These are phyloP conservation scores for Anarhynchus alexandrinus DNA, from an alignment of 2,113 vertebrate genomes.

Conservation along the genomic window DNA sequence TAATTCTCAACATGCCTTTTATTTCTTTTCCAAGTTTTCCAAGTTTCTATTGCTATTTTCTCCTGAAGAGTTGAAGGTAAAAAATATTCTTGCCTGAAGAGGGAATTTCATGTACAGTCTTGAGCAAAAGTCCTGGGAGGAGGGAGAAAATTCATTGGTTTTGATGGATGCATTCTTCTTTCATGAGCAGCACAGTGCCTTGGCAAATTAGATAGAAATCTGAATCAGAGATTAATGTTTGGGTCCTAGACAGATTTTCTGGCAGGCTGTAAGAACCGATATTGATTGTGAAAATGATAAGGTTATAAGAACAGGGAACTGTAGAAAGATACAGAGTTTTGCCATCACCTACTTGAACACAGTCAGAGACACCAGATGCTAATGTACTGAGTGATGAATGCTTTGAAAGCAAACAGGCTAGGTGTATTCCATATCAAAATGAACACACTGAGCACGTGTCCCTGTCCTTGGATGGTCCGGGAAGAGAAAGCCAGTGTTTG, in stretches of 20 bases:
- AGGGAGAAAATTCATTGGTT: not conserved
- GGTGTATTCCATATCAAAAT: not conserved
- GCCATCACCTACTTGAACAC: not conserved
- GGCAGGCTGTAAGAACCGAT: not conserved
- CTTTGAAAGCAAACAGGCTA: not conserved
- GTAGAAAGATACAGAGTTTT: not conserved
- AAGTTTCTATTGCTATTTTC: not conserved
- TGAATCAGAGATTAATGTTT: not conserved
- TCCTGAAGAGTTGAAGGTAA: not conserved
- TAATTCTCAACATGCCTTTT: not conserved
- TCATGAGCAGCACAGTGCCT: not conserved
- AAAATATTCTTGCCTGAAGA: not conserved
- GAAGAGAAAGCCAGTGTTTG: not conserved
- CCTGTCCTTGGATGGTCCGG: not conserved
- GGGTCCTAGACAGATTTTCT: not conserved
- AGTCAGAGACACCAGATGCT: not conserved
- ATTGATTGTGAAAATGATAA: not conserved
- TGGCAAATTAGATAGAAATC: not conserved
- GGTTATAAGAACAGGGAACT: not conserved
- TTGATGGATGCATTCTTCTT: not conserved
- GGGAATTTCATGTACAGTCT: not conserved
- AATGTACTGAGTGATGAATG: fast-evolving
- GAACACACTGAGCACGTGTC: not conserved
- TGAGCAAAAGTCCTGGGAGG: not conserved
- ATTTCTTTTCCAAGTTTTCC: not conserved